Percentiles rank a stretch among this genome's conserved stretches.
Evolutionary conservation across 2,888 invertebrate genomes (phyloP).

Genomic region (Brassicogethes aeneus): DNA sequence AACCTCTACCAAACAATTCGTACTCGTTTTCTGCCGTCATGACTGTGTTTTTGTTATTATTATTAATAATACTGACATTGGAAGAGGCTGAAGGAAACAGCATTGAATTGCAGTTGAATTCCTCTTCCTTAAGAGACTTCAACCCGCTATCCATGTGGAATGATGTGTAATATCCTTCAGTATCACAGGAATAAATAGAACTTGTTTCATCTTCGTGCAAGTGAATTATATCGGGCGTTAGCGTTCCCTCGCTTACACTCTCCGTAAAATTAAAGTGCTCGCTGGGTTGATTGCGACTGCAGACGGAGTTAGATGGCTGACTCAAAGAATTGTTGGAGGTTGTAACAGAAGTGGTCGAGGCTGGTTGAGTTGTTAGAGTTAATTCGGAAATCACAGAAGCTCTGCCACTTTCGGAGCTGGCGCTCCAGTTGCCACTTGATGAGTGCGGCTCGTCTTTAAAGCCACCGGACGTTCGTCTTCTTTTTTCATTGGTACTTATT

Average conservation of each 20-base stretch:
- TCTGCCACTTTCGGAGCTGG: slow-evolving; percentile 81
- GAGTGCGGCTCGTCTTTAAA: slow-evolving; percentile 77
- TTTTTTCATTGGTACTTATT: slow-evolving; percentile 62
- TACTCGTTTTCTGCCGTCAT: slow-evolving; percentile 79
- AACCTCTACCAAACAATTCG: slow-evolving; percentile 84
- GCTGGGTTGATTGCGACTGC: slow-evolving; percentile 52
- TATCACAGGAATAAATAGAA: slow-evolving; percentile 91
- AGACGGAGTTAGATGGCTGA: slow-evolving; percentile 58
- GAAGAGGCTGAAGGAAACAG: slow-evolving; percentile 63
- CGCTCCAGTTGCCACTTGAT: slow-evolving; percentile 92
- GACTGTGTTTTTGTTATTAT: slow-evolving; percentile 61
- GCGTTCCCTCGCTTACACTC: slow-evolving; percentile 75
- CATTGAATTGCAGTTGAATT: slow-evolving; percentile 63
- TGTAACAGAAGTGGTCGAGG: slow-evolving; percentile 58
- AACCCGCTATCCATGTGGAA: slow-evolving; percentile 95
- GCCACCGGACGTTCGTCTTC: slow-evolving; percentile 56
- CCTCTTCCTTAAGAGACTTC: slow-evolving; percentile 72
- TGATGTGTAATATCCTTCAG: slow-evolving; percentile 95
- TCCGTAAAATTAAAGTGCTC: slow-evolving; percentile 72
- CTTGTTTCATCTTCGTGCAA: slow-evolving; percentile 80
- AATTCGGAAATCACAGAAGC: slow-evolving; percentile 81
- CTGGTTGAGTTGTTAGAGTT: slow-evolving; percentile 60
- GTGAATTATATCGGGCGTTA: slow-evolving; percentile 75
- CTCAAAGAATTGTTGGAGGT: slow-evolving; percentile 60
- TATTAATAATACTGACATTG: slow-evolving; percentile 51